phyloP scores from a whole-genome alignment of 2,113 vertebrate species.

The Sorex araneus region DNA sequence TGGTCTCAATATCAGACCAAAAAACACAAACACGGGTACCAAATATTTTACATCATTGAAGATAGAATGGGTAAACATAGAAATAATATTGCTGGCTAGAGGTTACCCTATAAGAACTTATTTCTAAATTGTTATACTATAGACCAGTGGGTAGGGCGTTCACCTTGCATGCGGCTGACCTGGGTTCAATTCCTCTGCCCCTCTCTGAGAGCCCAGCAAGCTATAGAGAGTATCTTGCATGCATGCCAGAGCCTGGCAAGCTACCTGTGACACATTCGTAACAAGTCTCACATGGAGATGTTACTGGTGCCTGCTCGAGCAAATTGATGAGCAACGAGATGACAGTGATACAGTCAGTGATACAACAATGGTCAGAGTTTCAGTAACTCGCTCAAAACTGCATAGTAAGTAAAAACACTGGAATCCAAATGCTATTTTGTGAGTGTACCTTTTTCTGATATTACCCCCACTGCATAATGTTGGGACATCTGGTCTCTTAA shows the following conservation, averaged over 20 bases:
- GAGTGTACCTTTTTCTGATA: background rate
- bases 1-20: background rate
- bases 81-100: background rate
- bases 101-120: background rate
- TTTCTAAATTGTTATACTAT: background rate
- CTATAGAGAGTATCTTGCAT: no score
- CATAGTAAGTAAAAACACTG: background rate
- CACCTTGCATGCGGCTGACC: no score
- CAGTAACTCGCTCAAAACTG: constrained; percentile 26
- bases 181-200: no score
- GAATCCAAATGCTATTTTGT: background rate
- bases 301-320: no score
- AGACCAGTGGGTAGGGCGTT: no score
- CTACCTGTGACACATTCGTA: no score
- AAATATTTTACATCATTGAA: background rate
- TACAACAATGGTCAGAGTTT: background rate
- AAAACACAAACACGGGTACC: background rate
- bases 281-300: no score
- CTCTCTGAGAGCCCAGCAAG: no score
- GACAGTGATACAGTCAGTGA: no score
- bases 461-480: background rate
- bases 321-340: no score
- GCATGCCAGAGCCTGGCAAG: no score
- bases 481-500: background rate
- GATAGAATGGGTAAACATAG: background rate